Evolutionary conservation across 2,888 invertebrate genomes (phyloP), one percentile per base, ranked within the genome.

Genomic region (Epinotia demarniana): DNA sequence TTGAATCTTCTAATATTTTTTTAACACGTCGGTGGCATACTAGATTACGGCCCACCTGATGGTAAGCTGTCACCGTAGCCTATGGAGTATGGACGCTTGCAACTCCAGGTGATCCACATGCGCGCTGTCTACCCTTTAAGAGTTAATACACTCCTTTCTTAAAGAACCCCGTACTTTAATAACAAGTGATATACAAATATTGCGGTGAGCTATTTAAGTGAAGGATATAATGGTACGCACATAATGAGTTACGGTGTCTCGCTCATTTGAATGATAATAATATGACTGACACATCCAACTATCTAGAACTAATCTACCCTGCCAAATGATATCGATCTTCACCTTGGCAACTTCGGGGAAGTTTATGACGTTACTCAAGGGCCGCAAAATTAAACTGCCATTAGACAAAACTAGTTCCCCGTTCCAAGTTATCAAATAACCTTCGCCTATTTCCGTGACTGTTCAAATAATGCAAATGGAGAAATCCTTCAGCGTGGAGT

Each of bases 391-490:
- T 75, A 75, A 75, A 75, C 75, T 72, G 53, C 66, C 75, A 75
- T 75, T 75, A 75, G 71, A 72, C 75, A 72, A 75, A 75, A 75
- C 75, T 75, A 75, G 75, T 75, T 75, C 75, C 53, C 67, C 39
- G 39, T 39, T 78, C 80, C 78, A 79, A 82, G 78, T 80, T 81
- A 81, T 80, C 80, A 80, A 82, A 82, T 75, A 78, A 79, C 80
- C 78, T 76, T 78, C 77, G 78, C 76, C 76, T 73, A 63, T 78
- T 79, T 79, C 79, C 83, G 83, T 84, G 83, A 84, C 85, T 72
- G 43, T 86, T 80, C 80, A 79, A 84, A 85, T 85, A 85, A 86
- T 83, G 83, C 81, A 87, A 90, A 88, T 89, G 83, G 88, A 88
- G 86, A 86, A 84, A 88, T 88, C 86, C 86, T 86, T 87, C 84